These are phyloP conservation scores for Pterostichus madidus DNA, from an alignment of 2,888 invertebrate genomes.

Conservation along the genomic window DNA sequence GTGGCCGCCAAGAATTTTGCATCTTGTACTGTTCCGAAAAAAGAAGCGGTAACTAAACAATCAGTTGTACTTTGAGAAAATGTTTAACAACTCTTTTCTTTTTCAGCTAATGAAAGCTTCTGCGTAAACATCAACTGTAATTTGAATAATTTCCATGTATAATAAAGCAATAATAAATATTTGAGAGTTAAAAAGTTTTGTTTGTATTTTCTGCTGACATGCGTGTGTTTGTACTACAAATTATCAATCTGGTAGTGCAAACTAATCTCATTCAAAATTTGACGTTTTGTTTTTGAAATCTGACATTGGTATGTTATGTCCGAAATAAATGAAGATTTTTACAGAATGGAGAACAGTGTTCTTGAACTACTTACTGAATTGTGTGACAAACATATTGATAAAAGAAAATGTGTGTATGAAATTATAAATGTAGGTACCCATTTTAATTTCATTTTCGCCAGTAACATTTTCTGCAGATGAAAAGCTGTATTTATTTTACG, in stretches of 20 bases:
- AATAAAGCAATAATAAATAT: no score
- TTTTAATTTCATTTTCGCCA: constrained; percentile 13
- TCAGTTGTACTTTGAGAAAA: no score
- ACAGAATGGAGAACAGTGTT: constrained; percentile 69
- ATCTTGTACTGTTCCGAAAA: background rate
- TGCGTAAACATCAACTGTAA: no score
- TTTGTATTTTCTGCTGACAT: background rate
- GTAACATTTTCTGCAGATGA: background rate
- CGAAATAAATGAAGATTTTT: background rate
- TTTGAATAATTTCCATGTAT: no score
- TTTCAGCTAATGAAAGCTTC: no score
- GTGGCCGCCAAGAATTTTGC: background rate
- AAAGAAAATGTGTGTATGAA: constrained; percentile 60
- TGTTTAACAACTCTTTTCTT: no score
- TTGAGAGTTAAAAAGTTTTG: background rate
- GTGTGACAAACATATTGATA: constrained; percentile 72
- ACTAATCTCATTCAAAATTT: constrained; percentile 10
- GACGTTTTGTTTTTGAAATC: constrained; percentile 50
- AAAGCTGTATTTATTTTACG: constrained; percentile 12
- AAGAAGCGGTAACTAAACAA: background rate
- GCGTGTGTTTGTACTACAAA: no score
- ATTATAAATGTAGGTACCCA: constrained; percentile 23
- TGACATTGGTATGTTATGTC: constrained; percentile 14
- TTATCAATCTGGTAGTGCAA: background rate
- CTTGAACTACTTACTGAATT: constrained; percentile 72